Base-by-base conservation (phyloP, 2,797 vertebrate species). In the Molothrus aeneus region DNA sequence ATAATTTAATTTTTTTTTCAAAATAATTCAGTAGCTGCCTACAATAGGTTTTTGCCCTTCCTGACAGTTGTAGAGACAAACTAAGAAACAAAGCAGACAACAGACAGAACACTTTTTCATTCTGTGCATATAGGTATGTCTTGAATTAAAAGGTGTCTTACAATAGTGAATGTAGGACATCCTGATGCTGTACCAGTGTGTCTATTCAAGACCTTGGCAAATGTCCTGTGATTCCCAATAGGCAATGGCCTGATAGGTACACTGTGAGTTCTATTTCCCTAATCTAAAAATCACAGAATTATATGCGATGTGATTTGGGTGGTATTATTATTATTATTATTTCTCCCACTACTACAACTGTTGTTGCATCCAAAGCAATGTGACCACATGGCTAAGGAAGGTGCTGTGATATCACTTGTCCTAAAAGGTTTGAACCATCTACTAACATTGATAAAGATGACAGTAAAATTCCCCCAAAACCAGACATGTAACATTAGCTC, bases 81-180 rank as follows among this genome's bases (percentile, higher is more conserved):
- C 0, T 36, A 72, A 13, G 16, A 70, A 93, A 82, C 3, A 26
- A 40, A 5, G 6, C 20, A 43, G 36, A 56, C 43, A 50, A 66
- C 5, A 13, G 22, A 71, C 6, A 17, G n/a, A 83, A 36, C 5
- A 17, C 28, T 51, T 14, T 81, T 86, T 70, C 14, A 8, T 19
- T 34, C 3, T 29, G 7, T 50, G 12, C 20, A 4, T 8, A 18
- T 2, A 36, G 3, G 13, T 31, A 53, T 16, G 6, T 29, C 8
- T 34, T n/a, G 7, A 74, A 74, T 3, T 32, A 36, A 74, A 82
- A 57, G 1, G 1, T 43, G 2, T n/a, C 29, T 31, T 25, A 18
- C 4, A 34, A 34, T 40, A 31, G 5, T 0, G 0, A 71, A 42
- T 16, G 0, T 17, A 51, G 43, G 17, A 47, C 14, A 48, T 25